phyloP scores from a whole-genome alignment of 2,888 invertebrate species.

The Coelopa pilipes region DNA sequence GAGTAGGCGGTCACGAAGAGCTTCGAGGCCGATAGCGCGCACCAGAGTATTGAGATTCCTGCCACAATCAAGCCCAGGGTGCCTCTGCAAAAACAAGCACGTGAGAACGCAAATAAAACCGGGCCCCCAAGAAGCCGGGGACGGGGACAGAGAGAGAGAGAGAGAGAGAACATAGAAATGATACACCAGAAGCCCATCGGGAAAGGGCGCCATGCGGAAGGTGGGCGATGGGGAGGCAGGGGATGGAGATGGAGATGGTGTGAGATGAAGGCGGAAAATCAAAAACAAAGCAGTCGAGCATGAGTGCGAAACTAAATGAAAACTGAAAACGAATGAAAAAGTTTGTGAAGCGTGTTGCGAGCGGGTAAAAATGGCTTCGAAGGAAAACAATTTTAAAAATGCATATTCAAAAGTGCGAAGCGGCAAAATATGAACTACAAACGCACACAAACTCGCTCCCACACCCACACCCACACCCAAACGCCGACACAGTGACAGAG shows the following conservation, averaged over 20 bases:
- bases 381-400: slow-evolving; percentile 36
- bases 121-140: too few species aligned
- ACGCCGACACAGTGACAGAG: neutral
- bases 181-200: slow-evolving; percentile 20
- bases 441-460: slow-evolving; percentile 1
- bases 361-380: slow-evolving; percentile 11
- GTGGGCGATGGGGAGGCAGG: neutral
- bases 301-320: slow-evolving; percentile 1
- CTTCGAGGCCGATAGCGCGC: slow-evolving; percentile 80
- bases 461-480: too few species aligned
- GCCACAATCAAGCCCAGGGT: slow-evolving; percentile 71
- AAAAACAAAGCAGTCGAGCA: slow-evolving; percentile 4
- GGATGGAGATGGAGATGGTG: too few species aligned
- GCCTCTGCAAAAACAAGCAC: slow-evolving; percentile 66
- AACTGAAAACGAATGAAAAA: slow-evolving; percentile 24
- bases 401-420: slow-evolving; percentile 25
- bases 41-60: slow-evolving; percentile 75
- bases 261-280: neutral
- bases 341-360: slow-evolving; percentile 10
- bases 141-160: slow-evolving; percentile 45
- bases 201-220: neutral
- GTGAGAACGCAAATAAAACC: slow-evolving; percentile 42
- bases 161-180: slow-evolving; percentile 40
- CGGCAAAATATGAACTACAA: slow-evolving; percentile 34
- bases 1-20: slow-evolving; percentile 79